These are phyloP conservation scores for Elgaria multicarinata DNA, from an alignment of 2,113 vertebrate genomes.

Conservation along the genomic window DNA sequence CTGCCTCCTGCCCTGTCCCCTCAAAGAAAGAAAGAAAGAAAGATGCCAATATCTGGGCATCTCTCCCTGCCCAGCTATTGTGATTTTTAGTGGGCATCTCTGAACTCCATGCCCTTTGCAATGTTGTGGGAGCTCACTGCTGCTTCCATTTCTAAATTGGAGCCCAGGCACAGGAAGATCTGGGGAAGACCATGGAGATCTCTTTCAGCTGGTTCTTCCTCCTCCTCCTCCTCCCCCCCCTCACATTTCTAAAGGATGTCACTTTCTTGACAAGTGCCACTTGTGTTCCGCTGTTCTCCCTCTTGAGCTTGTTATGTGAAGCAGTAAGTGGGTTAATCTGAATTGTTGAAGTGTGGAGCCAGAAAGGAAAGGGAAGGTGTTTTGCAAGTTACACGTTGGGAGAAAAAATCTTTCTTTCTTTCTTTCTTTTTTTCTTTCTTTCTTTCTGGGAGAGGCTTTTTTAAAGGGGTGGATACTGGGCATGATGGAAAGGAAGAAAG, in stretches of 20 bases:
- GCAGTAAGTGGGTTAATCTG: background rate
- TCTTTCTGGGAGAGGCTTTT: too few species aligned
- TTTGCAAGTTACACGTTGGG: background rate
- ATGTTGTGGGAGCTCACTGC: too few species aligned
- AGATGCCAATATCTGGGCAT: too few species aligned
- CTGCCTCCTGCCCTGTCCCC: too few species aligned
- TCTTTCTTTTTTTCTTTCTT: background rate
- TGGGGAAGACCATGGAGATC: background rate
- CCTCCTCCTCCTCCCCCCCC: background rate
- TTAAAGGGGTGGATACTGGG: background rate
- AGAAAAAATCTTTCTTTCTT: background rate
- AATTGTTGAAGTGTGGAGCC: background rate
- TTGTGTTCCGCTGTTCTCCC: background rate
- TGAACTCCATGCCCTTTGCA: too few species aligned
- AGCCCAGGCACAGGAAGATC: background rate
- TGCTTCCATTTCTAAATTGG: background rate
- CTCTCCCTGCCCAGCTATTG: too few species aligned
- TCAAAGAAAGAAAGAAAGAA: too few species aligned
- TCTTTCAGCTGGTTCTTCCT: background rate
- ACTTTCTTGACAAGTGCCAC: background rate
- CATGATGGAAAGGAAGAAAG: background rate
- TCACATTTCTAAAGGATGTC: background rate
- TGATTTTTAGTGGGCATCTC: too few species aligned
- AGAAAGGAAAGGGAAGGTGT: background rate
- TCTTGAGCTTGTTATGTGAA: background rate